Evolutionary conservation across 2,113 vertebrate species (phyloP), one percentile per base, ranked within the genome.

Genomic region (Asarcornis scutulata): DNA sequence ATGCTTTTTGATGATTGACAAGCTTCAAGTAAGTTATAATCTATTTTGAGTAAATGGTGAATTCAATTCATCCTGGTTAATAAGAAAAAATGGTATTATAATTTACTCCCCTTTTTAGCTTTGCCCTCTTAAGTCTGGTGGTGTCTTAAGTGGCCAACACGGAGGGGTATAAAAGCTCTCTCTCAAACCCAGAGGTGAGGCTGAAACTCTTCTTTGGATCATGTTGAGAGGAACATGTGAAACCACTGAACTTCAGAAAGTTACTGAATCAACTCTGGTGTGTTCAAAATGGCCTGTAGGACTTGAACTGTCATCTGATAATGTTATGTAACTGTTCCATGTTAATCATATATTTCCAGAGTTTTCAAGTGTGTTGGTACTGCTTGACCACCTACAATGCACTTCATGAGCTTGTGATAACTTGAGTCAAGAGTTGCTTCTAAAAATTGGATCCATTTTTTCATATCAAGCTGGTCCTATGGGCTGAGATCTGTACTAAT

Each of bases 81-180:
- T 36, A 22, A 75, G 7, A 22, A 46, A 26, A 42, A 38, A 0
- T 21, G 3, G 3, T 74, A 16, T 18, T 55, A 7, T 55, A 58
- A 44, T 40, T 17, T 63, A 32, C 5, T 69, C 89, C 95, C 97
- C 96, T 95, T 96, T 96, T 87, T 84, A 91, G 97, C 97, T 97
- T 98, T 98, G 97, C 97, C 96, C 98, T 98, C 98, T 98, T 98
- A 97, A 98, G 97, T 97, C 98, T 95, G 44, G 0, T 29, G 4
- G 96, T 98, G 98, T 98, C 97, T 98, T 98, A 97, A 97, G 97
- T 98, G 98, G 97, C 98, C 96, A 98, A 98, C 48, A 98, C 95
- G 88, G 98, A 97, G 98, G 98, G 98, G 98, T 96, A 98, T 64
- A 98, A 60, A 44, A 98, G 60, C 32, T 96, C 98, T 98, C 98